These are phyloP conservation scores for Drosophila erecta DNA, from an alignment of 1,140 invertebrate species.

Conservation along the genomic window DNA sequence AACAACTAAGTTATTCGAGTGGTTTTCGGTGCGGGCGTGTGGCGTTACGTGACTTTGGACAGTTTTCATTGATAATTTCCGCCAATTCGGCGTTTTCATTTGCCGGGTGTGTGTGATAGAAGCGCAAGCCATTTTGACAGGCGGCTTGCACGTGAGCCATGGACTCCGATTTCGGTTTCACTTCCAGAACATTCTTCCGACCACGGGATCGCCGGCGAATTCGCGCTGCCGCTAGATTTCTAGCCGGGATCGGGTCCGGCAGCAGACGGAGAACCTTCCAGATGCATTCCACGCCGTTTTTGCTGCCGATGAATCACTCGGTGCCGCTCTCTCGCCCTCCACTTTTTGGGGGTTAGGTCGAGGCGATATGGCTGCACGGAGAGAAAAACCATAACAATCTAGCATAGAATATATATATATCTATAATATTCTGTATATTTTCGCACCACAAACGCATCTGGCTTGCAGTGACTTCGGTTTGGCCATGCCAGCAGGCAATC, in stretches of 20 bases:
- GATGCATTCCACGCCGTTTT: slow-evolving; percentile 39
- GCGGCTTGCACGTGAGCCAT: slow-evolving; percentile 54
- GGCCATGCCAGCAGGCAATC: neutral
- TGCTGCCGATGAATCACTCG: slow-evolving; percentile 37
- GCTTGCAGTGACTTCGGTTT: neutral
- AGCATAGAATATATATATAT: slow-evolving; percentile 1
- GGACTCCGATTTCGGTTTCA: neutral
- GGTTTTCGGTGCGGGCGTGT: slow-evolving; percentile 45
- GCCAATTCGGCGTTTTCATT: slow-evolving; percentile 55
- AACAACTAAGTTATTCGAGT: slow-evolving; percentile 16
- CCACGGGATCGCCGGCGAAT: neutral
- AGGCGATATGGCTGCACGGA: slow-evolving; percentile 26
- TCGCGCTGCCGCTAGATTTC: neutral
- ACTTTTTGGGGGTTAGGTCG: slow-evolving; percentile 50
- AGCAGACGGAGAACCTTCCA: slow-evolving; percentile 29
- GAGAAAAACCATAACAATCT: slow-evolving; percentile 17
- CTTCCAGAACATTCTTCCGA: slow-evolving; percentile 39
- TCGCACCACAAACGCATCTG: neutral
- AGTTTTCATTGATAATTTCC: slow-evolving; percentile 66
- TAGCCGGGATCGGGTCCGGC: neutral
- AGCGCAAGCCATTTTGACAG: slow-evolving; percentile 48
- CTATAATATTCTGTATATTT: slow-evolving; percentile 6
- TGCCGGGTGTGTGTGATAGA: slow-evolving; percentile 66
- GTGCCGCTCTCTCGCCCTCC: slow-evolving; percentile 21
- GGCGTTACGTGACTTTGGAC: slow-evolving; percentile 15